Base-by-base conservation (phyloP, 2,113 vertebrate species). In the Phoxinus phoxinus region DNA sequence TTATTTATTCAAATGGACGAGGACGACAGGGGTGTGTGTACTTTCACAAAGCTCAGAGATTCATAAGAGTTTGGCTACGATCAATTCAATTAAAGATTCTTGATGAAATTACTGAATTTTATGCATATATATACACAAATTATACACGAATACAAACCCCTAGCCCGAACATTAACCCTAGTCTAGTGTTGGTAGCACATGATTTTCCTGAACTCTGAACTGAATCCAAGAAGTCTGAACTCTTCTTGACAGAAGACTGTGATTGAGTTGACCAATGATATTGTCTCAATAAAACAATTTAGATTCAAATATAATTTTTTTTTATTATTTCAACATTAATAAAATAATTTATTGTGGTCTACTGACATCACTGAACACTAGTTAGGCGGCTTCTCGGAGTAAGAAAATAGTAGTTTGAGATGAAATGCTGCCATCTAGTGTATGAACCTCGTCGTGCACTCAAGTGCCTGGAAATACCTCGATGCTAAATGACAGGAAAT, bases 381-480 rank as follows among this genome's bases (percentile, higher is more conserved):
- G 5, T n/a, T 12, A 35, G 46, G 9, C 0, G 0, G 12, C 17
- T 32, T 78, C 19, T 41, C 35, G 1, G 21, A 17, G 12, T 23
- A 17, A 74, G 12, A 25, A 46, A 46, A n/a, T 9, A 27, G 5
- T 48, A 46, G 32, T 61, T 63, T 63, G 35, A 46, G 56, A 63
- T 46, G 15, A 86, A 87, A 92, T 83, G 86, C 69, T 92, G 87
- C 90, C 93, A 90, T 89, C 92, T 87, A 89, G 85, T 92, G 93
- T 91, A 9, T 2, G 59, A 63, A 80, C 51, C 15, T 19, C 35
- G 30, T 8, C 8, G 27, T 65, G 15, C 37, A 46, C 9, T 9
- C 2, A 63, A 11, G 25, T 25, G 1, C 11, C 23, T 25, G 12
- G 73, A 76, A 75, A 69, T 17, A 19, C 17, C n/a, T 9, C 23